Base-by-base conservation (phyloP, 2,797 vertebrate species). In the Amniataba percoides region DNA sequence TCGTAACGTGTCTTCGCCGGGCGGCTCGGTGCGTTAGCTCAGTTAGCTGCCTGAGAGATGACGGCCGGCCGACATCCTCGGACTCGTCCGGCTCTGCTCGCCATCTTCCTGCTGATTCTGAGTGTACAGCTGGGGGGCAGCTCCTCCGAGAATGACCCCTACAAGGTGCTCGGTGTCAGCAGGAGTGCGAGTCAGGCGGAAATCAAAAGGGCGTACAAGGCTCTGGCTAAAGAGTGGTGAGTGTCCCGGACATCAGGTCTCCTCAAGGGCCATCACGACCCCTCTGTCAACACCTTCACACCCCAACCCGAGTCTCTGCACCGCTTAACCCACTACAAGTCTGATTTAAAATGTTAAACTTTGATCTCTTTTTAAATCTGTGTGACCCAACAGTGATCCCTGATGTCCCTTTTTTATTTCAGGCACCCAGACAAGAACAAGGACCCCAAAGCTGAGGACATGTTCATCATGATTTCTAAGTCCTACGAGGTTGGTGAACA, bases 371-470 rank as follows among this genome's bases (percentile, higher is more conserved):
- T 15, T 19, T 45, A 61, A 58, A 7, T 40, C 0, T 34, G 3
- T 27, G 12, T 63, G 12, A 31, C 14, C 11, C 12, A 14, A 2
- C 12, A 39, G 18, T 71, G n/a, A 56, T 40, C 15, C 12, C 4
- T 74, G 10, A 7, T 82, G 53, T 48, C 23, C 11, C 59, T 7
- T 62, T 0, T 73, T 11, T 1, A 16, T 67, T 71, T 23, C 21
- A 99, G 98, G 98, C 98, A 99, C 81, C 98, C 98, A 42, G 98
- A 99, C 92, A 99, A 99, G 92, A 99, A 99, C 90, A 98, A 97
- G 92, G 95, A 97, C 81, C 97, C 98, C 0, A 96, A 94, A 56
- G 97, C 98, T 31, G 97, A 98, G 87, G 97, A 99, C 88, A 98
- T 92, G 93, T 99, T 99, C 90, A 99, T 99, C 87, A 97, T 97